These are phyloP conservation scores for Athalia circularis DNA, from an alignment of 2,888 invertebrate genomes.

Conservation along the genomic window DNA sequence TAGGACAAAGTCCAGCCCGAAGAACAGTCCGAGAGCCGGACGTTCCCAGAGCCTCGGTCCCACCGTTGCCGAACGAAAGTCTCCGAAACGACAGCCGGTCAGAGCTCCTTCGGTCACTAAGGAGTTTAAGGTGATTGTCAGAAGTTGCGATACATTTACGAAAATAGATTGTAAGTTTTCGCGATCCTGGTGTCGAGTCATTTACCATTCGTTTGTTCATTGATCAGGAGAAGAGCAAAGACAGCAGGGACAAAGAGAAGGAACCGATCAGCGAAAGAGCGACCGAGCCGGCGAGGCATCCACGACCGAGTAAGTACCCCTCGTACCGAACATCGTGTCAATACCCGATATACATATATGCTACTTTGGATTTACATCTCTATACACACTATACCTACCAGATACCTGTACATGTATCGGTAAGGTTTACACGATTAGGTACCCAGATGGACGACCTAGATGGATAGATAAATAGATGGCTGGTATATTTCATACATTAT, in stretches of 20 bases:
- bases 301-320: slow-evolving; percentile 72
- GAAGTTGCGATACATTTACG: not conserved
- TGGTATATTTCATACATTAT: not conserved
- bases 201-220: not conserved
- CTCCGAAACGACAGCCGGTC: slow-evolving; percentile 85
- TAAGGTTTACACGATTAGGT: too few species aligned
- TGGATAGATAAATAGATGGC: not conserved
- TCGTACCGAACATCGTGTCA: not conserved
- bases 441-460: too few species aligned
- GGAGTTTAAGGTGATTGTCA: slow-evolving; percentile 65
- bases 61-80: slow-evolving; percentile 80
- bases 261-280: slow-evolving; percentile 66
- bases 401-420: too few species aligned
- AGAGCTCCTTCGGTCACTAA: slow-evolving; percentile 69
- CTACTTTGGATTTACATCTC: too few species aligned
- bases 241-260: slow-evolving; percentile 67
- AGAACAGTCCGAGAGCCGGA: slow-evolving; percentile 77
- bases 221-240: slow-evolving; percentile 68
- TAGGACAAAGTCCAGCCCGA: slow-evolving; percentile 76
- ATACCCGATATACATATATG: not conserved
- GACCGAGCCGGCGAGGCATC: slow-evolving; percentile 70
- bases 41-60: slow-evolving; percentile 85
- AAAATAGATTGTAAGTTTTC: too few species aligned
- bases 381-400: too few species aligned
- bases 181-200: not conserved